Conservation (phyloP, 2,797 vertebrate species). For the Acanthurus lineatus region DNA sequence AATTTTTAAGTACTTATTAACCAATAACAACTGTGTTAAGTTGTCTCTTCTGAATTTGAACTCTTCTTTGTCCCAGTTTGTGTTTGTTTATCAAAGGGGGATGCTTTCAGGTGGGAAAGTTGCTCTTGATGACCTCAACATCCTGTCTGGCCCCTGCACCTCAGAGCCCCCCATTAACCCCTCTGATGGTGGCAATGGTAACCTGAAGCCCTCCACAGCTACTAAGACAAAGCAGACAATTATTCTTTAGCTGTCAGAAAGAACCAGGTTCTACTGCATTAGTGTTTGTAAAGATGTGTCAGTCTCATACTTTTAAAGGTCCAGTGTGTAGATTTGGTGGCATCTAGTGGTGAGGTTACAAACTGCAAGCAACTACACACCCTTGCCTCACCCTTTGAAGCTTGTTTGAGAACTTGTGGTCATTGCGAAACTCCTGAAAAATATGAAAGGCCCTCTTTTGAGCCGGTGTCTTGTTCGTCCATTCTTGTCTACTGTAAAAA, state of each 20-base stretch:
- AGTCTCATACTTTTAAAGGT: no score
- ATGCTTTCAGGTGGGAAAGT: conserved; percentile 65
- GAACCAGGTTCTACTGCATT: background rate
- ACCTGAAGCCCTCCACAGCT: background rate
- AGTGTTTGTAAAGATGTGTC: background rate
- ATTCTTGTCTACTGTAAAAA: no score
- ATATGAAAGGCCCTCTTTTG: no score
- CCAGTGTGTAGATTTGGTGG: no score
- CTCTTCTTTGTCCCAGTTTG: conserved; percentile 71
- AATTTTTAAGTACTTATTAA: background rate
- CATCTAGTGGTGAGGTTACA: no score
- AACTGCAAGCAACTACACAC: no score
- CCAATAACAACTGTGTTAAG: background rate
- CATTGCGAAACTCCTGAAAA: no score
- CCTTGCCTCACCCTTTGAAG: no score
- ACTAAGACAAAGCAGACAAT: background rate
- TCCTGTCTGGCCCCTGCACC: conserved; percentile 69
- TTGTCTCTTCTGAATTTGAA: conserved; percentile 2
- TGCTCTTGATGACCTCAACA: conserved; percentile 83
- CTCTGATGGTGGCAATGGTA: conserved; percentile 49
- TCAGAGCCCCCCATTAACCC: conserved; percentile 48
- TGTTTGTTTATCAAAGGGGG: conserved; percentile 82
- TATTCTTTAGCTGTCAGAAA: background rate
- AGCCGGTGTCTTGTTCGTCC: no score
- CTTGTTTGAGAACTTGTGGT: no score